Evolutionary conservation across 2,888 invertebrate genomes (phyloP), one percentile per base, ranked within the genome.

Genomic region (Ceratothoa steindachneri): DNA sequence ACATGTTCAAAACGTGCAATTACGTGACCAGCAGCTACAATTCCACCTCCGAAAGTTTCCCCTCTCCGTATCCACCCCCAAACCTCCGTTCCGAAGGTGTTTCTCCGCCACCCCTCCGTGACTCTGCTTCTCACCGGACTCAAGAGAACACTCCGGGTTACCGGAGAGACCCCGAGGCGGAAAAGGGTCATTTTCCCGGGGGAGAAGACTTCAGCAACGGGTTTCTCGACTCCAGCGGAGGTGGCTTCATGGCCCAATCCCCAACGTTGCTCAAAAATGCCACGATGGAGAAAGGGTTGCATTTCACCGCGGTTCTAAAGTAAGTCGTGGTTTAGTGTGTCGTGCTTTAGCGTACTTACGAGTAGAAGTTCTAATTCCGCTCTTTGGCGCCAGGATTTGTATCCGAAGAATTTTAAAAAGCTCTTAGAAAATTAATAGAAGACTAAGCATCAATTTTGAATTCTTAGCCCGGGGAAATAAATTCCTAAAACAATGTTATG

Each of bases 281-380:
- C 4, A 60, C 31, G 3, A 71, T 41, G 41, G 71, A 74, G n/a
- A 67, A 71, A 55, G 71, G 71, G 27, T 74, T 68, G 19, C 74
- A 74, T n/a, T 74, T 71, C 28, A 71, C 74, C 22, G 67, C 74
- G 71, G 74, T 74, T 28, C 27, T 74, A 51, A 74, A 74, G 74
- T 74, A 29, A 66, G 67, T 30, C 24, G 1, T 19, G n/a, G 3
- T 27, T 70, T 31, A n/a, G n/a, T n/a, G n/a, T n/a, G 22, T 1
- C 5, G 4, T 0, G 4, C 30, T 15, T 30, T 67, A 30, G 29
- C 12, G 22, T n/a, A 9, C 19, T 12, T 19, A 60, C 1, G 12
- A 12, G 5, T 19, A 19, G 29, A 1, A 27, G 7, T 2, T 15
- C n/a, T n/a, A n/a, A n/a, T n/a, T n/a, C n/a, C n/a, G n/a, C n/a